Conservation (phyloP, 1,140 invertebrate genomes). For the Drosophila willistoni region DNA sequence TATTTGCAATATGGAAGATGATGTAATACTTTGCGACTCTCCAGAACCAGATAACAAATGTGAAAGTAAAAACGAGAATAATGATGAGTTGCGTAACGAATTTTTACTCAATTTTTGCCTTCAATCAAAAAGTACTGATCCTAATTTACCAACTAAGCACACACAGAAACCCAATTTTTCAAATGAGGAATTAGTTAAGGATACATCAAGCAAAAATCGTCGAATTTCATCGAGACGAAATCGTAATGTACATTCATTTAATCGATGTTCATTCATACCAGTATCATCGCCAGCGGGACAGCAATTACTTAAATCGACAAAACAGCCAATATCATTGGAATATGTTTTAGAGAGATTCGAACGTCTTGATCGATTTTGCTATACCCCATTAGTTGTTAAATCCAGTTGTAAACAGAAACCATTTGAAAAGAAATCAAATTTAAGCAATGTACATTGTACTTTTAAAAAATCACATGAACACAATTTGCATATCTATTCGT, state of each 20-base stretch:
- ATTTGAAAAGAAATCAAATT: conserved; percentile 81
- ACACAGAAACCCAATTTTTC: conserved; percentile 55
- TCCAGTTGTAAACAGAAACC: conserved; percentile 83
- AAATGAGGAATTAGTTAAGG: conserved; percentile 49
- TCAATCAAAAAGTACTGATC: conserved; percentile 52
- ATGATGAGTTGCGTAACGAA: conserved; percentile 68
- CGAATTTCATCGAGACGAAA: conserved; percentile 83
- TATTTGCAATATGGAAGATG: conserved; percentile 82
- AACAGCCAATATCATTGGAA: conserved; percentile 83
- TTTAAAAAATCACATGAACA: conserved; percentile 80
- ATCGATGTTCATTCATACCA: conserved; percentile 84
- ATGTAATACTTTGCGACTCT: conserved; percentile 81
- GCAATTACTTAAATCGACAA: conserved; percentile 84
- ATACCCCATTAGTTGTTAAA: conserved; percentile 83
- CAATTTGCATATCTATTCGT: conserved; percentile 84
- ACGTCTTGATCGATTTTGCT: conserved; percentile 84
- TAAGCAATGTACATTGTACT: conserved; percentile 83
- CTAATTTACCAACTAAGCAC: conserved; percentile 37
- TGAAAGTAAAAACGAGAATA: conserved; percentile 61
- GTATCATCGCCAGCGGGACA: conserved; percentile 86
- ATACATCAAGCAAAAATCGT: conserved; percentile 58
- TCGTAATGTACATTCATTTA: conserved; percentile 83
- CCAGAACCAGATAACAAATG: conserved; percentile 62
- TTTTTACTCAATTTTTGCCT: conserved; percentile 79
- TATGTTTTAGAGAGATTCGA: conserved; percentile 85